phyloP scores from a whole-genome alignment of 2,888 invertebrate species.

The Melanostoma mellinum region DNA sequence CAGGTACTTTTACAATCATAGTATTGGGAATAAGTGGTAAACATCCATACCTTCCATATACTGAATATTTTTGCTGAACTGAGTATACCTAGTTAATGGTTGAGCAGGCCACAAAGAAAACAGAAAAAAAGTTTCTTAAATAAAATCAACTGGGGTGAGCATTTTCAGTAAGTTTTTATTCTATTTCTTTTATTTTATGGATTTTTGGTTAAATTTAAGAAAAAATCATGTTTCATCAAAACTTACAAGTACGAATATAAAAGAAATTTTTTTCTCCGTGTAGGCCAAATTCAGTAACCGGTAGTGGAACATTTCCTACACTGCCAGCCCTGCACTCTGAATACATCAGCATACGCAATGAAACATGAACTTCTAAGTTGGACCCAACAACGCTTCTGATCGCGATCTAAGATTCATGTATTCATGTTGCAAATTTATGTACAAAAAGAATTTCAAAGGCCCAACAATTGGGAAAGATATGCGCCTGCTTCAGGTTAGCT shows the following conservation, averaged over 20 bases:
- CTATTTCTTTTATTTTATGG: too few species aligned
- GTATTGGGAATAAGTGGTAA: too few species aligned
- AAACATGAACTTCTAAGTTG: constrained; percentile 53
- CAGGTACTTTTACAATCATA: too few species aligned
- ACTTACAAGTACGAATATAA: not conserved
- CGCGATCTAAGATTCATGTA: constrained; percentile 70
- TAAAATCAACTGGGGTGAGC: too few species aligned
- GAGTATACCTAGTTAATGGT: too few species aligned
- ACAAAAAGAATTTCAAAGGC: constrained; percentile 62
- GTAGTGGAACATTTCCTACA: constrained; percentile 33
- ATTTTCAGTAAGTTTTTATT: too few species aligned
- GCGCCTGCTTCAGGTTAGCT: constrained; percentile 10
- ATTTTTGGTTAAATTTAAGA: too few species aligned
- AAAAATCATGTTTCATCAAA: too few species aligned
- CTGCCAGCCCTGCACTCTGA: constrained; percentile 30
- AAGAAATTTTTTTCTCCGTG: constrained; percentile 29
- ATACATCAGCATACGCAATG: constrained; percentile 73
- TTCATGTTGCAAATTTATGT: constrained; percentile 72
- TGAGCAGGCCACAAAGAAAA: too few species aligned
- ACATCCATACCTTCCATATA: too few species aligned
- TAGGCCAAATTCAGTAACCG: constrained; percentile 20
- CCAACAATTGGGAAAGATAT: constrained; percentile 57
- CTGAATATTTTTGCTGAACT: too few species aligned
- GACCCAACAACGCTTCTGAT: constrained; percentile 47
- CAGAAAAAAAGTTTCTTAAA: too few species aligned